A percentile compares a stretch with the other conserved stretches of the same genome.
These are phyloP conservation scores for Pangasius krempfi DNA, from an alignment of 2,797 vertebrate species.

Conservation along the genomic window DNA sequence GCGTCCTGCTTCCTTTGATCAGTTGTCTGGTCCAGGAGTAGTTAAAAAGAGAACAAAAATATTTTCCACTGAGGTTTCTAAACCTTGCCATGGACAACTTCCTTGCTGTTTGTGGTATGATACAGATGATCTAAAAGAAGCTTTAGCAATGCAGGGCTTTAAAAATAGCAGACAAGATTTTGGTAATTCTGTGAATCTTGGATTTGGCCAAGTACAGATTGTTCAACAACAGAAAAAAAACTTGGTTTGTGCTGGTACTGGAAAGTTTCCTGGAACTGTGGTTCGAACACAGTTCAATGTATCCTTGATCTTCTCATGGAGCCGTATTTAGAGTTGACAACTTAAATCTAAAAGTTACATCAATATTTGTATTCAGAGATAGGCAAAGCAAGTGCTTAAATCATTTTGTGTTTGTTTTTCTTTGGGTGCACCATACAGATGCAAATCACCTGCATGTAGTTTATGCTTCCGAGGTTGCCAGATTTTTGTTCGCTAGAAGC, in stretches of 20 bases:
- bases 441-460: neutral
- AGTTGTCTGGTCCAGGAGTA: neutral
- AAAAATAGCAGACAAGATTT: neutral
- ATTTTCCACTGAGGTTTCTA: constrained; percentile 3
- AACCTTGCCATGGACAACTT: neutral
- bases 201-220: neutral
- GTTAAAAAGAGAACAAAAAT: constrained; percentile 12
- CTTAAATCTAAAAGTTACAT: neutral
- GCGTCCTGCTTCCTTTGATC: constrained; percentile 18
- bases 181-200: neutral
- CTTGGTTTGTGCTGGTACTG: neutral
- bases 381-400: neutral
- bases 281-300: no score
- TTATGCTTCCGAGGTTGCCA: neutral
- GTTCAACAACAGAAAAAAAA: neutral
- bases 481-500: neutral
- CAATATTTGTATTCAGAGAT: neutral
- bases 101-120: neutral
- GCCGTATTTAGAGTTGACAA: neutral
- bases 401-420: neutral
- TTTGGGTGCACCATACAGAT: no score
- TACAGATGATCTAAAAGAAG: neutral
- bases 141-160: neutral
- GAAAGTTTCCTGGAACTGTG: neutral
- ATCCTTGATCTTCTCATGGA: neutral